Conservation (phyloP, 2,888 invertebrate genomes). For the Diplazon laetatorius region DNA sequence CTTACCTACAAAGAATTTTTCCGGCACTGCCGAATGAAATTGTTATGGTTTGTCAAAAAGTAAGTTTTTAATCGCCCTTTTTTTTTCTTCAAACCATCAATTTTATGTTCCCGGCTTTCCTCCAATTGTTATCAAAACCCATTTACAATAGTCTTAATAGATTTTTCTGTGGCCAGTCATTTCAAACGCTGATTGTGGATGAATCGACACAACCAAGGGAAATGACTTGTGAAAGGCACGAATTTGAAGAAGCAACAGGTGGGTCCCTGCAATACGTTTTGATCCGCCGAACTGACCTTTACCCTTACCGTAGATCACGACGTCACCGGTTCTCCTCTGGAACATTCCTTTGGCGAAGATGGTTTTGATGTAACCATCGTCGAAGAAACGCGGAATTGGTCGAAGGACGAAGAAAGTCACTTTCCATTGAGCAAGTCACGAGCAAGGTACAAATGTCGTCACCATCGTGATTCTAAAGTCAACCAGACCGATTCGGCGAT, state of each 20-base stretch:
- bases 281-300: no score
- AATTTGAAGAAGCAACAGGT: slow-evolving; percentile 50
- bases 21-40: slow-evolving; percentile 61
- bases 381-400: slow-evolving; percentile 67
- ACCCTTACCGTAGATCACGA: slow-evolving; percentile 62
- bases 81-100: no score
- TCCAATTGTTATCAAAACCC: not conserved
- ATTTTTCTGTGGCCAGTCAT: slow-evolving; percentile 26
- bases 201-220: not conserved
- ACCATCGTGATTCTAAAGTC: not conserved
- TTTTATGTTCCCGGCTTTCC: not conserved
- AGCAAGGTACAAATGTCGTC: slow-evolving; percentile 67
- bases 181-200: not conserved
- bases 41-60: slow-evolving; percentile 55
- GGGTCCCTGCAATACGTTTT: not conserved
- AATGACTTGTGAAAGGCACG: slow-evolving; percentile 4
- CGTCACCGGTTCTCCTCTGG: slow-evolving; percentile 73
- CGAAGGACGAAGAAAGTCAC: slow-evolving; percentile 69
- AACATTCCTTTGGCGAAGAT: slow-evolving; percentile 70
- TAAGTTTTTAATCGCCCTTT: slow-evolving; percentile 5
- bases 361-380: slow-evolving; percentile 68
- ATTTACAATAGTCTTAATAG: not conserved
- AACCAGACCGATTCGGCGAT: not conserved
- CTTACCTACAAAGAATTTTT: slow-evolving; percentile 69
- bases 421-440: slow-evolving; percentile 66